Conservation (phyloP, 1,140 invertebrate species). For the Bombyx mori region ASM3026992v2 NC_085126.1:8296501-8297000, state of each 20-base stretch:
- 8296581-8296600: conserved; percentile 24
- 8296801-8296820: conserved; percentile 32
- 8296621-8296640: conserved; percentile 20
- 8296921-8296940: conserved; percentile 53
- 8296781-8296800: conserved; percentile 24
- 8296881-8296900: conserved; percentile 32
- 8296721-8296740: conserved; percentile 47
- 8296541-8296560: conserved; percentile 28
- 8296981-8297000: conserved; percentile 35
- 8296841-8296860: conserved; percentile 60
- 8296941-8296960: conserved; percentile 52
- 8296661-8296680: conserved; percentile 15
- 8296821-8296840: conserved; percentile 57
- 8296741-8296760: conserved; percentile 38
- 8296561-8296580: conserved; percentile 24
- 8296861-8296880: conserved; percentile 26
- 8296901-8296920: conserved; percentile 49
- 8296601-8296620: conserved; percentile 38
- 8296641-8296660: conserved; percentile 24
- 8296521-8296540: conserved; percentile 32
- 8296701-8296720: conserved; percentile 46
- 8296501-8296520: conserved; percentile 29
- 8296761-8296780: conserved; percentile 42
- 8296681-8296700: conserved; percentile 21
- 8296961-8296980: conserved; percentile 50